phyloP scores from a whole-genome alignment of 2,888 invertebrate genomes.

The Pseudoips prasinana region DNA sequence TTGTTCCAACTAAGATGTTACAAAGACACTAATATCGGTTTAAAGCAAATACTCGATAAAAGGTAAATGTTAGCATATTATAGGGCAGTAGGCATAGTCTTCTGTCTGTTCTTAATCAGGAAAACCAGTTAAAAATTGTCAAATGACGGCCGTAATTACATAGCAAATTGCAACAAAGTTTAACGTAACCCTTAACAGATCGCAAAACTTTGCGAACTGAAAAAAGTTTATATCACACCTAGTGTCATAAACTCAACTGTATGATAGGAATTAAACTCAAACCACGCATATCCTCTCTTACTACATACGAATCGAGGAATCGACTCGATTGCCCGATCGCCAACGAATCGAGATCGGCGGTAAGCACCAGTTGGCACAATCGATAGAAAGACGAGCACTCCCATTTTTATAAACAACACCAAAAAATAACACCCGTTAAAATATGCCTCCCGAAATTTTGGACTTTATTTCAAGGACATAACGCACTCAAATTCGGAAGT shows the following conservation, averaged over 20 bases:
- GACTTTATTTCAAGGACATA: slow-evolving; percentile 52
- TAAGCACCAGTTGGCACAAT: slow-evolving; percentile 80
- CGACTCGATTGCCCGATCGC: slow-evolving; percentile 65
- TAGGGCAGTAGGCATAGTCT: too few species aligned
- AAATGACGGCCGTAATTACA: slow-evolving; percentile 27
- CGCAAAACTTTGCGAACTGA: too few species aligned
- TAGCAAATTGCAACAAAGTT: slow-evolving; percentile 25
- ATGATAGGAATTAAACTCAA: slow-evolving; percentile 37
- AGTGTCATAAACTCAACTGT: slow-evolving; percentile 37
- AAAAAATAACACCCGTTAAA: slow-evolving; percentile 35
- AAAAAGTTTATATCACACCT: too few species aligned
- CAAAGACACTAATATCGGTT: too few species aligned
- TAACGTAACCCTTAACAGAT: too few species aligned
- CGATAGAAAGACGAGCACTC: slow-evolving; percentile 65
- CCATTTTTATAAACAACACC: slow-evolving; percentile 56
- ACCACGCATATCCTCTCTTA: slow-evolving; percentile 3
- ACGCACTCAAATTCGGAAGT: slow-evolving; percentile 41
- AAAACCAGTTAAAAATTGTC: slow-evolving; percentile 23
- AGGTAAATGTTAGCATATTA: too few species aligned
- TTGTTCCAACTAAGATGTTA: too few species aligned
- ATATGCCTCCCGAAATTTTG: slow-evolving; percentile 37
- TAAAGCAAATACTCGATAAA: too few species aligned
- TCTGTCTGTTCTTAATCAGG: slow-evolving; percentile 15
- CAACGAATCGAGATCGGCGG: slow-evolving; percentile 70
- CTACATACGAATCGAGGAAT: slow-evolving; percentile 48